Evolutionary conservation across 2,797 vertebrate species (phyloP).

Genomic region (Lepilemur ruficaudatus): DNA sequence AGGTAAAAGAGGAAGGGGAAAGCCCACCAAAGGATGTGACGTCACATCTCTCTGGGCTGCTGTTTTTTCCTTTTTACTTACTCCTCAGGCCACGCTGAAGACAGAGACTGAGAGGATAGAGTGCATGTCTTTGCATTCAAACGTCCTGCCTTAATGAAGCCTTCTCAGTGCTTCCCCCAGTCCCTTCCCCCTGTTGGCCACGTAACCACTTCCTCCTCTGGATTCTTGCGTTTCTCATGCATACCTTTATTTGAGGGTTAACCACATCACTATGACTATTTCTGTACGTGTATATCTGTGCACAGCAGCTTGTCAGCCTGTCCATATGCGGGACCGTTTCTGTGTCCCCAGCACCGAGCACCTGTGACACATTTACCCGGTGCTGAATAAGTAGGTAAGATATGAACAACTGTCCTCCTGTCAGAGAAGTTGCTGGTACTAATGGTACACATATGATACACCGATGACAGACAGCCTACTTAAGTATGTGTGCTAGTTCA

Average conservation of each 20-base stretch:
- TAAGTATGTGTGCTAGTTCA: background rate
- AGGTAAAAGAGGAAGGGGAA: background rate
- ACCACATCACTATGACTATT: background rate
- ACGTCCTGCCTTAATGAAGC: background rate
- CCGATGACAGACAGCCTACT: background rate
- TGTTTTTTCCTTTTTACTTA: background rate
- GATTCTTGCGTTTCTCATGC: background rate
- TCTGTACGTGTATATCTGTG: background rate
- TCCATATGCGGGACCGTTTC: background rate
- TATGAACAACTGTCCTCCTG: background rate
- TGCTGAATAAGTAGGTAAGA: background rate
- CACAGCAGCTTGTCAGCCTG: background rate
- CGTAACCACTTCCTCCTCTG: background rate
- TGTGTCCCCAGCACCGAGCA: background rate
- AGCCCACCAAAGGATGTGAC: background rate
- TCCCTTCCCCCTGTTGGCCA: background rate
- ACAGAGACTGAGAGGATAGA: background rate
- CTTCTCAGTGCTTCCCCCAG: background rate
- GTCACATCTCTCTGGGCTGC: background rate
- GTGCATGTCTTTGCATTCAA: background rate
- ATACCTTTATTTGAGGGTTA: background rate
- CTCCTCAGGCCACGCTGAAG: background rate
- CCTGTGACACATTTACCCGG: background rate
- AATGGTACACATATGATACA: too few species aligned
- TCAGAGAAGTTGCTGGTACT: background rate